phyloP scores from a whole-genome alignment of 2,113 vertebrate species.

The Macroglossus sobrinus region DNA sequence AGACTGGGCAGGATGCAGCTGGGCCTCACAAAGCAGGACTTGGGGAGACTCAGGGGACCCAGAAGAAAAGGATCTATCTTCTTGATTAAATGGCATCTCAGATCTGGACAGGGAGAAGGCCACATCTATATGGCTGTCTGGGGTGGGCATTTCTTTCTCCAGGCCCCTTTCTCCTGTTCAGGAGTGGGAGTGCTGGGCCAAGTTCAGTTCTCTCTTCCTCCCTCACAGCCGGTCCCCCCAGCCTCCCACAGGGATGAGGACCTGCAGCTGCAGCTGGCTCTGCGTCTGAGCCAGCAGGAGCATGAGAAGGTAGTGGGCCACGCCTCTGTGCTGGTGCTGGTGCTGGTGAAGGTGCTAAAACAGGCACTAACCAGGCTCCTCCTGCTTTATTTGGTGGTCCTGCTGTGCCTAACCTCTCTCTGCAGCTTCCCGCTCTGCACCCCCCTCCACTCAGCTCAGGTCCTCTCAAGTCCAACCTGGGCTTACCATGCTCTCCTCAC shows the following conservation, averaged over 20 bases:
- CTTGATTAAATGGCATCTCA: not conserved
- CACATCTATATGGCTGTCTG: not conserved
- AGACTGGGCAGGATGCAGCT: not conserved
- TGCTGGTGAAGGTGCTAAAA: not conserved
- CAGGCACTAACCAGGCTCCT: slow-evolving; percentile 55
- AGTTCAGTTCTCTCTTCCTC: slow-evolving; percentile 79
- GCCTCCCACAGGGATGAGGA: slow-evolving; percentile 93
- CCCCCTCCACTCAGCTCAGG: not conserved
- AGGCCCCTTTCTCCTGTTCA: not conserved
- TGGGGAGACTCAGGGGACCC: not conserved
- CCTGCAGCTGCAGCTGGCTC: slow-evolving; percentile 94
- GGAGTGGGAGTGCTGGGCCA: not conserved
- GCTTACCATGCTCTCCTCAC: not conserved
- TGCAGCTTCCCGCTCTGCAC: slow-evolving; percentile 35
- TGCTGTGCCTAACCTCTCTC: slow-evolving; percentile 7
- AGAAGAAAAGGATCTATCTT: not conserved
- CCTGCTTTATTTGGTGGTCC: not conserved
- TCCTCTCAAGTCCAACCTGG: not conserved
- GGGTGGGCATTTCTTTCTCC: not conserved
- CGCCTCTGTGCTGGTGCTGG: not conserved
- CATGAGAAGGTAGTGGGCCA: slow-evolving; percentile 89
- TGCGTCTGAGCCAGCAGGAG: slow-evolving; percentile 94
- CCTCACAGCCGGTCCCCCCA: slow-evolving; percentile 84
- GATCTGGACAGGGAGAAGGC: not conserved
- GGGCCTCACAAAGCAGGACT: not conserved